Evolutionary conservation across 2,797 vertebrate genomes (phyloP).

Genomic region (Phalanger gymnotis): DNA sequence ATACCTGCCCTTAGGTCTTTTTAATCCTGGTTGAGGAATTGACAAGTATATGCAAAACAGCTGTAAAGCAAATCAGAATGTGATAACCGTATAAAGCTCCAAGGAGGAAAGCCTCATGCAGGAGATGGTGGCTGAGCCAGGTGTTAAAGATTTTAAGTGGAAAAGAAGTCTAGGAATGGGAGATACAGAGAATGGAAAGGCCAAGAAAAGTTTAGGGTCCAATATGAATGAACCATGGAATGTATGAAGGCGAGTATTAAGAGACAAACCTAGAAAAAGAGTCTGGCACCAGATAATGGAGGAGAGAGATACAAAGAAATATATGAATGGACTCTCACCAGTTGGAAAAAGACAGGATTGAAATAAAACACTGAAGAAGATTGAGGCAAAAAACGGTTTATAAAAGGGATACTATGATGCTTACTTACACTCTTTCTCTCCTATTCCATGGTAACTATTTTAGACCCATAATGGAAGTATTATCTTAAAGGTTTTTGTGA

Average conservation of each 20-base stretch:
- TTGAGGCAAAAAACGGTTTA: neutral
- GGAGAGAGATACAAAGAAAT: neutral
- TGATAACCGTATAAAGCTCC: neutral
- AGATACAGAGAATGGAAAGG: neutral
- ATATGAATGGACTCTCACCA: neutral
- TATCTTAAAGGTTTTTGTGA: neutral
- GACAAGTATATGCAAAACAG: neutral
- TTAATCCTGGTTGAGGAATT: neutral
- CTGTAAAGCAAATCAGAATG: neutral
- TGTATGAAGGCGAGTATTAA: neutral
- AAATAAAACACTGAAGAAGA: neutral
- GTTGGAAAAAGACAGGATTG: neutral
- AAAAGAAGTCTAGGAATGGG: neutral
- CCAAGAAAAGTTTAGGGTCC: neutral
- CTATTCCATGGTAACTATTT: neutral
- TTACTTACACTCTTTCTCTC: neutral
- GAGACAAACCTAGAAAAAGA: neutral
- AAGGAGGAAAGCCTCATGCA: neutral
- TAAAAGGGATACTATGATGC: neutral
- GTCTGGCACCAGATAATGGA: neutral
- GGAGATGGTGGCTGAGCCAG: neutral
- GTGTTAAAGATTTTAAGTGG: neutral
- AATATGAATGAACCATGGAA: neutral
- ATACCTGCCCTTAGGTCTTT: neutral
- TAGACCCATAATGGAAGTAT: neutral